Percentiles rank a stretch among this genome's conserved stretches.
phyloP scores from a whole-genome alignment of 2,113 vertebrate genomes.

The Jacana jacana region DNA sequence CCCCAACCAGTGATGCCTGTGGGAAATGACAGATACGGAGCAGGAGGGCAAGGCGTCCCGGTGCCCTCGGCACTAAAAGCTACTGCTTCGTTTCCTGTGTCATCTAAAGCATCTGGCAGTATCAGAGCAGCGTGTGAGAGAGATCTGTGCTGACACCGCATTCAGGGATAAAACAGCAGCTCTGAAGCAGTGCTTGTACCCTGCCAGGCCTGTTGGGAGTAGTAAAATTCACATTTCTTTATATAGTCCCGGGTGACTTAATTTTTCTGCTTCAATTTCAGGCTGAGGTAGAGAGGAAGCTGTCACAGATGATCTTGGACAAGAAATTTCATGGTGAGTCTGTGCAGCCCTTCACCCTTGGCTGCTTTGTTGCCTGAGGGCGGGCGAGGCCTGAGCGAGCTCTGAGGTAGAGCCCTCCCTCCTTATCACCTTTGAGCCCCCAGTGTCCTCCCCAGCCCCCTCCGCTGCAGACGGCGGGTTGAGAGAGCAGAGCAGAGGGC shows the following conservation, averaged over 20 bases:
- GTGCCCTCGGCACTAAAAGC: not conserved
- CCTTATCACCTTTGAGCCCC: not conserved
- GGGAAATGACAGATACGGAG: not conserved
- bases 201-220: not conserved
- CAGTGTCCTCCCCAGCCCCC: not conserved
- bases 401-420: not conserved
- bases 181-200: not conserved
- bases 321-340: conserved; percentile 96
- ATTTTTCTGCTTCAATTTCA: conserved; percentile 73
- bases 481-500: not conserved
- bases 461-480: rapidly evolving
- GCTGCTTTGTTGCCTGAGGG: not conserved
- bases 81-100: not conserved
- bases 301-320: conserved; percentile 99
- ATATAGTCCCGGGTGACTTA: not conserved
- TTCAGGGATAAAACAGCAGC: not conserved
- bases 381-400: not conserved
- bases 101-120: not conserved
- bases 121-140: not conserved
- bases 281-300: conserved; percentile 96
- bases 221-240: not conserved
- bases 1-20: rapidly evolving
- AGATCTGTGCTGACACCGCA: rapidly evolving
- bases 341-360: not conserved
- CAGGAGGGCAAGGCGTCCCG: not conserved